A percentile compares a stretch with the other conserved stretches of the same genome.
Conservation (phyloP, 2,797 vertebrate genomes). For the Columba guinea region DNA sequence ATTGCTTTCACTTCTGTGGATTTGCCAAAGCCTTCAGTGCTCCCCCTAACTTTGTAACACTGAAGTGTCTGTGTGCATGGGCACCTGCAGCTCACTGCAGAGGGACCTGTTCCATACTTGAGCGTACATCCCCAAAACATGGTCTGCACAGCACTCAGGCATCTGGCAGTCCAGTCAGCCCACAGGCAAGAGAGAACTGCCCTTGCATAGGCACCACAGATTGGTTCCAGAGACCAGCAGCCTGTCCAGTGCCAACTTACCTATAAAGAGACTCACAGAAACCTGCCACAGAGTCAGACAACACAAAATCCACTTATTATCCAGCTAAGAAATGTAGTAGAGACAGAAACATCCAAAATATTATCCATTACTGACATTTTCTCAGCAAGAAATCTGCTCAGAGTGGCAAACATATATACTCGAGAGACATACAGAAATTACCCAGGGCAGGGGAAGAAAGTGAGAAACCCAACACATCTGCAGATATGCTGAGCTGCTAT, state of each 20-base stretch:
- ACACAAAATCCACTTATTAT: neutral
- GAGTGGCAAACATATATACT: neutral
- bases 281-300: neutral
- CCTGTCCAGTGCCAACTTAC: neutral
- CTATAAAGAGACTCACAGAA: neutral
- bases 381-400: neutral
- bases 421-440: neutral
- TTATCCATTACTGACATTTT: neutral
- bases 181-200: neutral
- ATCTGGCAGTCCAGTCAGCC: neutral
- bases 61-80: rapidly evolving
- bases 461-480: neutral
- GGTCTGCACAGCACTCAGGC: neutral
- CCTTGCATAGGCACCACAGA: neutral
- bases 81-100: neutral
- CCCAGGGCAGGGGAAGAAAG: neutral
- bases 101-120: rapidly evolving
- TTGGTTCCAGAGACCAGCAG: neutral
- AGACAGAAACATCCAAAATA: neutral
- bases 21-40: neutral
- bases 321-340: neutral
- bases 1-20: neutral
- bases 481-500: neutral
- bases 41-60: neutral
- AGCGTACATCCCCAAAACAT: neutral